Percentiles rank a stretch among this genome's conserved stretches.
These are phyloP conservation scores for Ophiothrix spiculata DNA, from an alignment of 35 echinoderm and acorn worm genomes.

Conservation along the genomic window DNA sequence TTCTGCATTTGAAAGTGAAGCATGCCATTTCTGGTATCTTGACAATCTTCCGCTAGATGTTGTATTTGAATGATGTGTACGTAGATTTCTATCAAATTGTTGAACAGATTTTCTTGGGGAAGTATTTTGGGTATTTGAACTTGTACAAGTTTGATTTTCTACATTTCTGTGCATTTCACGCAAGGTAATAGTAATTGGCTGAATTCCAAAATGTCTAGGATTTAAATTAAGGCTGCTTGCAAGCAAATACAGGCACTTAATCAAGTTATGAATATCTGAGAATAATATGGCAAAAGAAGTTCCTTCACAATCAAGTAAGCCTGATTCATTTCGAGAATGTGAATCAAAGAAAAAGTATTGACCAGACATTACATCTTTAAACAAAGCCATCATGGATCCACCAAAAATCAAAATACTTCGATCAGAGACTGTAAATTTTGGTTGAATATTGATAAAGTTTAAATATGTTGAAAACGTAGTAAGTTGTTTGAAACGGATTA, in stretches of 20 bases:
- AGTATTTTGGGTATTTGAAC: background rate
- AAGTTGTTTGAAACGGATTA: no score
- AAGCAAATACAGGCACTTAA: no score
- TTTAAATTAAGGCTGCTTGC: background rate
- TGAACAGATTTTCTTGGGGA: no score
- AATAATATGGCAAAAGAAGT: background rate
- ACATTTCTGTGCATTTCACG: background rate
- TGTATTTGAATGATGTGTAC: no score
- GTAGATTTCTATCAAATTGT: background rate
- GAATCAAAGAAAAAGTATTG: constrained; percentile 10
- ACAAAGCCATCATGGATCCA: constrained; percentile 3
- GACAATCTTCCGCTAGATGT: no score
- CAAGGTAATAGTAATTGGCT: background rate
- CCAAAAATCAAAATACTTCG: background rate
- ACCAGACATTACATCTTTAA: background rate
- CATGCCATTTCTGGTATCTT: background rate
- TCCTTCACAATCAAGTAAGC: background rate
- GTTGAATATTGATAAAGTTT: no score
- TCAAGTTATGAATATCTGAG: background rate
- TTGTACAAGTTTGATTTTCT: background rate
- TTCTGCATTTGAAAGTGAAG: background rate
- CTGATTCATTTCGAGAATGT: background rate
- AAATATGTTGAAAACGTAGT: no score
- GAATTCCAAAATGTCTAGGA: background rate
- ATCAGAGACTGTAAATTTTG: constrained; percentile 8